phyloP scores from a whole-genome alignment of 2,797 vertebrate species.

The Molossus alvarezi region DNA sequence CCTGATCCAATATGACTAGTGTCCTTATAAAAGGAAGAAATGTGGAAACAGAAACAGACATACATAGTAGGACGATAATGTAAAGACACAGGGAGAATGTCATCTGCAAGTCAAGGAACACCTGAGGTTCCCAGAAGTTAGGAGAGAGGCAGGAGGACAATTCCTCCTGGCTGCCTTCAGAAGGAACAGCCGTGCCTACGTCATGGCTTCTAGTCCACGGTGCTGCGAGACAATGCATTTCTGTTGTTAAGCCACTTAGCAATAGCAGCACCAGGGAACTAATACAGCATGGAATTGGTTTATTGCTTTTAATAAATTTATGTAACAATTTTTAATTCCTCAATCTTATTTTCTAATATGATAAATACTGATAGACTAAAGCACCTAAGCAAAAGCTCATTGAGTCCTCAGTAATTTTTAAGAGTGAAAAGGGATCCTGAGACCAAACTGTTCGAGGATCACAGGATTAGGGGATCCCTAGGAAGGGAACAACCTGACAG shows the following conservation, averaged over 20 bases:
- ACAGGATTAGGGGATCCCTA: not conserved
- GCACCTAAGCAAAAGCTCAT: not conserved
- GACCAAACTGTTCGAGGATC: not conserved
- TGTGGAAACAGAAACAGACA: not conserved
- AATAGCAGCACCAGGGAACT: not conserved
- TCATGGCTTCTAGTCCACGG: not conserved
- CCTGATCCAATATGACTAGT: not conserved
- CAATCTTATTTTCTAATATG: not conserved
- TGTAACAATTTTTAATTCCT: not conserved
- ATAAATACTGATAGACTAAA: not conserved
- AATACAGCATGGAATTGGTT: not conserved
- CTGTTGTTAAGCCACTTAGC: not conserved
- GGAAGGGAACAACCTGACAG: not conserved
- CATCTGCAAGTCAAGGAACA: not conserved
- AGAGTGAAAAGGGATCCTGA: not conserved
- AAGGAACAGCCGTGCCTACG: not conserved
- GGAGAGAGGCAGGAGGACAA: not conserved
- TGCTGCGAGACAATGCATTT: not conserved
- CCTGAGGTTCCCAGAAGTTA: not conserved
- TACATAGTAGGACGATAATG: not conserved
- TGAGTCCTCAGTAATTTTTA: not conserved
- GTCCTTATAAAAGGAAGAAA: constrained; percentile 7
- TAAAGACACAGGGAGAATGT: not conserved
- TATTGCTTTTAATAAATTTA: not conserved
- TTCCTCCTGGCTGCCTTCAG: not conserved